Conservation (phyloP, 2,888 invertebrate species). For the Ichneumon xanthorius region DNA sequence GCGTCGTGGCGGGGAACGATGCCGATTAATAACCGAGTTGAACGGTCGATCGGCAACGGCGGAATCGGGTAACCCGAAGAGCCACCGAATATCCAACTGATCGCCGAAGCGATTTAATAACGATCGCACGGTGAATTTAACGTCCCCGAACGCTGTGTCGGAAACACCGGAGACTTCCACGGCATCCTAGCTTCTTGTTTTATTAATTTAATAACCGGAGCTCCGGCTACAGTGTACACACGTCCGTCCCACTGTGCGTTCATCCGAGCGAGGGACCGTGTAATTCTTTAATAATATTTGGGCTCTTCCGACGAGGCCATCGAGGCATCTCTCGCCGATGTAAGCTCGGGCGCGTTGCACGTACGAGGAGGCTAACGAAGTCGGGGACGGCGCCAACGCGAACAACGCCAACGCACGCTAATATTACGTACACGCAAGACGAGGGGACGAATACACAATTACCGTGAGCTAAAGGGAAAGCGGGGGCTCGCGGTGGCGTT, state of each 20-base stretch:
- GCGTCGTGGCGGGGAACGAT: slow-evolving; percentile 45
- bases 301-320: background rate
- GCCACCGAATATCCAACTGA: slow-evolving; percentile 5
- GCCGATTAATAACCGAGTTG: slow-evolving; percentile 55
- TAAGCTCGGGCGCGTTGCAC: slow-evolving; percentile 16
- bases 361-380: slow-evolving; percentile 59
- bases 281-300: slow-evolving; percentile 62
- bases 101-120: background rate
- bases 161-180: slow-evolving; percentile 5
- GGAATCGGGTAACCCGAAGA: slow-evolving; percentile 16
- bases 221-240: background rate
- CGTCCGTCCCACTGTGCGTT: slow-evolving; percentile 24
- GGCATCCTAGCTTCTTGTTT: background rate
- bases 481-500: background rate
- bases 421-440: slow-evolving; percentile 38
- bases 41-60: slow-evolving; percentile 23
- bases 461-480: background rate
- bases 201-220: slow-evolving; percentile 42
- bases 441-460: slow-evolving; percentile 60
- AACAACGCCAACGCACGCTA: slow-evolving; percentile 49
- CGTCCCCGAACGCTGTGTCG: background rate
- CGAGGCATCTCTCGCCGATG: slow-evolving; percentile 23
- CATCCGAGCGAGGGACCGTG: slow-evolving; percentile 32
- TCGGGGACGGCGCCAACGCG: slow-evolving; percentile 42
- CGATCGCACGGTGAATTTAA: background rate